These are phyloP conservation scores for Azemiops feae DNA, from an alignment of 2,113 vertebrate genomes.

Conservation along the genomic window DNA sequence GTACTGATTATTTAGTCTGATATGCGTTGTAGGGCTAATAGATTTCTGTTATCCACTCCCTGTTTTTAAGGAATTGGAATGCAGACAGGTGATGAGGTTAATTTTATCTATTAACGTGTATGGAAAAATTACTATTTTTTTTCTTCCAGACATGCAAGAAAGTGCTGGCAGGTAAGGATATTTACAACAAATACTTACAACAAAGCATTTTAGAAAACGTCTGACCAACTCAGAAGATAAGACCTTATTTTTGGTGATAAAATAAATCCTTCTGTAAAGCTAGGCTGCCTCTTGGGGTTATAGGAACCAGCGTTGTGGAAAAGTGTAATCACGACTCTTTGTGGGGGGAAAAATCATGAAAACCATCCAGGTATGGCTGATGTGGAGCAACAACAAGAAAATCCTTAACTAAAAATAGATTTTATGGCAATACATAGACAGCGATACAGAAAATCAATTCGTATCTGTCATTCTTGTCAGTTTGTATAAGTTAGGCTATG, in stretches of 20 bases:
- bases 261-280: constrained; percentile 41
- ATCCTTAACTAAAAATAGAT: not conserved
- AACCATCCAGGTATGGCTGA: constrained; percentile 26
- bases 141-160: not conserved
- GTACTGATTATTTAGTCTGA: not conserved
- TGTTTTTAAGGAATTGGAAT: not conserved
- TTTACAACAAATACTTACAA: constrained; percentile 37
- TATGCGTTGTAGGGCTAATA: not conserved
- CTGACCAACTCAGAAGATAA: constrained; percentile 9
- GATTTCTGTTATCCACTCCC: not conserved
- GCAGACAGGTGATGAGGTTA: not conserved
- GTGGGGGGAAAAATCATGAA: constrained; percentile 38
- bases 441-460: constrained; percentile 25
- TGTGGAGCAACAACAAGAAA: constrained; percentile 33
- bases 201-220: constrained; percentile 46
- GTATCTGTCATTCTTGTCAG: constrained; percentile 21
- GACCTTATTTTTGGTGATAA: constrained; percentile 37
- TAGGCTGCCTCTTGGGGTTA: constrained; percentile 4
- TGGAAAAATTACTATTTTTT: not conserved
- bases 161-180: not conserved
- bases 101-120: not conserved
- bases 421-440: not conserved
- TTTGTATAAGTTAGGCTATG: constrained; percentile 5
- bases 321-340: constrained; percentile 35
- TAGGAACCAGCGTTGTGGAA: constrained; percentile 27